Evolutionary conservation across 2,797 vertebrate genomes (phyloP).

Genomic region (Gymnothorax javanicus): DNA sequence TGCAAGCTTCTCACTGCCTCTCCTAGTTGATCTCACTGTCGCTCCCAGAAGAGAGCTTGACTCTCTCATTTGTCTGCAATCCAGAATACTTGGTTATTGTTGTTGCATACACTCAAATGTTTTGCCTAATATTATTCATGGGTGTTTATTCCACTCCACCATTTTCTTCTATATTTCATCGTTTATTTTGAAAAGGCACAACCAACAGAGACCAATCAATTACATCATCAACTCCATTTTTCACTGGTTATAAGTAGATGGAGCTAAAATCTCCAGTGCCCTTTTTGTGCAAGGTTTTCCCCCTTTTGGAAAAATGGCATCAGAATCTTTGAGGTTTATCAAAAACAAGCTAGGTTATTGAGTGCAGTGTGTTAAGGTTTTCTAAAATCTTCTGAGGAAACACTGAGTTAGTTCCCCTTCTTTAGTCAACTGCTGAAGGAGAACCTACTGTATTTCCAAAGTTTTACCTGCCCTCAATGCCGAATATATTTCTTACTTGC

Average conservation of each 20-base stretch:
- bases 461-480: no score
- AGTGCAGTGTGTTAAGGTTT: neutral
- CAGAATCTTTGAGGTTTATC: neutral
- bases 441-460: no score
- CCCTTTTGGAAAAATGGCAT: neutral
- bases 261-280: neutral
- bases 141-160: neutral
- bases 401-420: no score
- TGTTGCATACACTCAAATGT: neutral
- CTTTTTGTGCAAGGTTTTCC: neutral
- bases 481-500: neutral
- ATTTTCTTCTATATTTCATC: neutral
- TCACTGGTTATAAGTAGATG: neutral
- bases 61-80: neutral
- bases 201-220: neutral
- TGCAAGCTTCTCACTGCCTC: neutral
- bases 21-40: neutral
- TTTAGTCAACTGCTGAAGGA: no score
- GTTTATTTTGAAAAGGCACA: neutral
- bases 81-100: neutral
- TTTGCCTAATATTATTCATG: neutral
- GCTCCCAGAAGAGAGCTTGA: neutral
- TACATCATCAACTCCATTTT: neutral
- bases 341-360: neutral
- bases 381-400: neutral